These are phyloP conservation scores for Uromys caudimaculatus DNA, from an alignment of 2,797 vertebrate genomes.

Conservation along the genomic window DNA sequence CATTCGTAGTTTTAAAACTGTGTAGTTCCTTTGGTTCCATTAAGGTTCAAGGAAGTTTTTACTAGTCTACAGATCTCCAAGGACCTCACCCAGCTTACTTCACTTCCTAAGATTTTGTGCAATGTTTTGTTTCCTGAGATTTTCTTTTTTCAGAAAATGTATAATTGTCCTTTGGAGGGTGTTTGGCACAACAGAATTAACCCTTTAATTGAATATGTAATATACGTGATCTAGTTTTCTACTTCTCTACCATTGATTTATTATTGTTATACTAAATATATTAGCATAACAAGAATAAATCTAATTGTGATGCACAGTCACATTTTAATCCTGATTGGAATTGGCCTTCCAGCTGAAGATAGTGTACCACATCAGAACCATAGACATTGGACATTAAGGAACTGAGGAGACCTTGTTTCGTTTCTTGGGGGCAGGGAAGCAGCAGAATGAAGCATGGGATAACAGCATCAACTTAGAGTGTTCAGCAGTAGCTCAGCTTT, in stretches of 20 bases:
- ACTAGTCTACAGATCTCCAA: not conserved
- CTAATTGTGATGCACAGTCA: conserved; percentile 4
- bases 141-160: not conserved
- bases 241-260: conserved; percentile 42
- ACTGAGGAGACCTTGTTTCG: not conserved
- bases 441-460: conserved; percentile 23
- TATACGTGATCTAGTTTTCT: conserved; percentile 38
- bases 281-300: conserved; percentile 57
- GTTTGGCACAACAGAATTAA: conserved; percentile 56
- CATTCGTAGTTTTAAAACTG: not conserved
- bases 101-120: conserved; percentile 4
- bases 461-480: conserved; percentile 74
- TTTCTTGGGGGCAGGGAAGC: conserved; percentile 4
- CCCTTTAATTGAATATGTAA: conserved; percentile 37
- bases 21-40: not conserved
- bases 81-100: not conserved
- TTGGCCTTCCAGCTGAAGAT: conserved; percentile 58
- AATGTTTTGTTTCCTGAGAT: not conserved
- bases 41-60: not conserved
- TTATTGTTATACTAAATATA: conserved; percentile 41
- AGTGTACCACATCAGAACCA: not conserved
- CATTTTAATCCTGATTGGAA: conserved; percentile 57
- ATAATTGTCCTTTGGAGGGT: conserved; percentile 55
- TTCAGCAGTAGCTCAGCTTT: conserved; percentile 81
- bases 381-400: not conserved